Evolutionary conservation across 1,140 invertebrate species (phyloP).

Genomic region (Lucilia sericata): DNA sequence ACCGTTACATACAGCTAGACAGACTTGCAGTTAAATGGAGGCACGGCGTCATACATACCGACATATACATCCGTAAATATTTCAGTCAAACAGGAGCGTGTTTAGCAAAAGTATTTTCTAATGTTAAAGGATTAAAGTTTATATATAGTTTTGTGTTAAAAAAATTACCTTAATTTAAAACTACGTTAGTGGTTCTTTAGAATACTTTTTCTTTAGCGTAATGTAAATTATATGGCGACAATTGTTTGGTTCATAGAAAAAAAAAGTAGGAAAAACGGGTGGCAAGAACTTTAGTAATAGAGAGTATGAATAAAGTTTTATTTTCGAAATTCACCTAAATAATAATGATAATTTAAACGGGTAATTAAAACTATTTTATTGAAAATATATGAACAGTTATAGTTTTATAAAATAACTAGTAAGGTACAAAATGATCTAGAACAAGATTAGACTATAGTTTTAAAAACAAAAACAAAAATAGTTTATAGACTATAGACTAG

Average conservation of each 20-base stretch:
- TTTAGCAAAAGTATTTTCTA: neutral
- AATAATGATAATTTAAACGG: too few species aligned
- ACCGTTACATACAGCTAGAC: neutral
- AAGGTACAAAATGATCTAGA: too few species aligned
- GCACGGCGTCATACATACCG: neutral
- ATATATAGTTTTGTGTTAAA: too few species aligned
- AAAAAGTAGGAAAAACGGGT: too few species aligned
- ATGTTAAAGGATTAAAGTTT: neutral
- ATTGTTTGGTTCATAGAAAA: neutral
- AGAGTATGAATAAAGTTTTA: too few species aligned
- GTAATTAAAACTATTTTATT: neutral
- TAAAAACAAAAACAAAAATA: too few species aligned
- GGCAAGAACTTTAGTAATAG: too few species aligned
- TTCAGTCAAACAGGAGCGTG: neutral
- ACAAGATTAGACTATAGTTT: too few species aligned
- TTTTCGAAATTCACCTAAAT: too few species aligned
- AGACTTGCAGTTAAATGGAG: neutral
- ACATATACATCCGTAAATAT: conserved; percentile 10
- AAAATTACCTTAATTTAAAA: neutral
- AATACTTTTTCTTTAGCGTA: conserved; percentile 14
- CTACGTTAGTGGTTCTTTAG: neutral
- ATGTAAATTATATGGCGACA: conserved; percentile 39
- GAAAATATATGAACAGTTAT: too few species aligned
- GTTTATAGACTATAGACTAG: too few species aligned
- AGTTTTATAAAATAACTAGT: too few species aligned